Percentiles rank a stretch among this genome's conserved stretches.
Evolutionary conservation across 2,113 vertebrate species (phyloP).

Genomic region (Periophthalmus modestus): DNA sequence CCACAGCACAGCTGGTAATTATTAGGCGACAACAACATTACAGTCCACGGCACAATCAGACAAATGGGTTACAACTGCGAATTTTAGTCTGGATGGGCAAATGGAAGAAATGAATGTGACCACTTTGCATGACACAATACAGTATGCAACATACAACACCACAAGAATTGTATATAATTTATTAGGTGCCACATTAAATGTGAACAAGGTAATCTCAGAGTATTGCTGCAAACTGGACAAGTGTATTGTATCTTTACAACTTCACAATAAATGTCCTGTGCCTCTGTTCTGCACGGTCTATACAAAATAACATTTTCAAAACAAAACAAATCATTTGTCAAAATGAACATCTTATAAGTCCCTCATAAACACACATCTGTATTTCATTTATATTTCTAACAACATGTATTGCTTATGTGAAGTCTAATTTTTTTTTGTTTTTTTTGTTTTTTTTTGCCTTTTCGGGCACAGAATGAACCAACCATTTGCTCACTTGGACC

Average conservation of each 20-base stretch:
- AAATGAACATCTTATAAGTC: slow-evolving; percentile 48
- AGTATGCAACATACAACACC: background rate
- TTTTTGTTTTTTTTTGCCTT: slow-evolving; percentile 26
- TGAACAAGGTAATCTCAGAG: slow-evolving; percentile 58
- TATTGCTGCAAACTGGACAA: slow-evolving; percentile 50
- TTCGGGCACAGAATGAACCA: slow-evolving; percentile 36
- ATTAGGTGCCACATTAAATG: slow-evolving; percentile 68
- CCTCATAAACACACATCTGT: slow-evolving; percentile 58
- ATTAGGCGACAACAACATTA: background rate
- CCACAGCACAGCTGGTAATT: background rate
- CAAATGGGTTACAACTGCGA: background rate
- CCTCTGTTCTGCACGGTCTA: slow-evolving; percentile 45
- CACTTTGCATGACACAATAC: background rate
- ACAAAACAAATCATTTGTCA: slow-evolving; percentile 61
- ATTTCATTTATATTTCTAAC: slow-evolving; percentile 27
- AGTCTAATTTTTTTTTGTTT: slow-evolving; percentile 34
- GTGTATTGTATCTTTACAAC: slow-evolving; percentile 37
- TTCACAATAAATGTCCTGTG: slow-evolving; percentile 57
- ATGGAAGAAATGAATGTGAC: background rate
- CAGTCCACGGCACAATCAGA: background rate
- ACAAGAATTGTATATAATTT: slow-evolving; percentile 58
- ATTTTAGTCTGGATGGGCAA: background rate
- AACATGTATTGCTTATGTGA: slow-evolving; percentile 52
- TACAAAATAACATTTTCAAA: slow-evolving; percentile 60
- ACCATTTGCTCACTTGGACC: slow-evolving; percentile 19